Evolutionary conservation across 2,888 invertebrate genomes (phyloP), one percentile per base, ranked within the genome.

Genomic region (Oligia fasciuncula): DNA sequence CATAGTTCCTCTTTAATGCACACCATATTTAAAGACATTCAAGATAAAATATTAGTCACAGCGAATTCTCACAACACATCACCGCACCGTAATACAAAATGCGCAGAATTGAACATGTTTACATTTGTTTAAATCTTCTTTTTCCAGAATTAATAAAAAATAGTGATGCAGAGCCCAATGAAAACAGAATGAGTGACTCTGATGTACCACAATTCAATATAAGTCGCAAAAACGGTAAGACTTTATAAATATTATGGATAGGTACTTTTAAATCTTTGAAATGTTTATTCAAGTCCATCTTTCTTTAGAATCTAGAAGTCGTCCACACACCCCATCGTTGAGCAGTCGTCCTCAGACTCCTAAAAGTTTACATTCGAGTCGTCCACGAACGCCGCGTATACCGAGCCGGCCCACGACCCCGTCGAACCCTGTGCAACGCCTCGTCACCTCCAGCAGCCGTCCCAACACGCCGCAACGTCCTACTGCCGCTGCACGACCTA

Each of bases 281-380:
- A 62, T n/a, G 1, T 23, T 65, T 72, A 46, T 46, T 17, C 0
- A 6, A 35, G 4, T 35, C 29, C 13, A 14, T 65, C n/a, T 77
- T 81, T n/a, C 76, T 85, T n/a, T 79, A 91, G 91, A 90, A 54
- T 79, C 80, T 69, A 87, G 51, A 80, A 91, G 90, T 80, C 87
- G 86, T 8, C 90, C 91, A 46, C 85, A 80, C 65, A 91, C 93
- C 35, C 92, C 92, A 23, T 87, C 85, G 23, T 76, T 89, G 9
- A 87, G 71, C 72, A 95, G 94, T 80, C 94, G 94, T 29, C 95
- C 95, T 8, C 92, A 92, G 84, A 95, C 95, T 62, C 96, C 96
- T 3, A 92, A 89, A 77, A 93, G 90, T 60, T 46, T 90, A 43
- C 91, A 90, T 14, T 91, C 93, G 6, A 95, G 93, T 87, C 91